phyloP scores from a whole-genome alignment of 2,888 invertebrate genomes.

The Eupeodes luniger region DNA sequence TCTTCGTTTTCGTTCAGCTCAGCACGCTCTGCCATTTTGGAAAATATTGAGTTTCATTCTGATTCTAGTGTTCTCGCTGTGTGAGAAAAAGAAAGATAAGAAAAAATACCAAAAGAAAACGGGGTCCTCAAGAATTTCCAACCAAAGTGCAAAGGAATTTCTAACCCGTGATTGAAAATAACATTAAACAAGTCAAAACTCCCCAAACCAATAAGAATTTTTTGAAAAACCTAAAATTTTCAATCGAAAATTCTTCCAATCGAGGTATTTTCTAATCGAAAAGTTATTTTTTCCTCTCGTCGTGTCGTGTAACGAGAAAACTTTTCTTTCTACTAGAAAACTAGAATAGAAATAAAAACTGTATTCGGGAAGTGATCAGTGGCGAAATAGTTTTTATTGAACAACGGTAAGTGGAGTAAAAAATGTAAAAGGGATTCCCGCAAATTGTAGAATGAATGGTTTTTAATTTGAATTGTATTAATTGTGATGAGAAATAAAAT shows the following conservation, averaged over 20 bases:
- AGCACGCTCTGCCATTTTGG: slow-evolving; percentile 73
- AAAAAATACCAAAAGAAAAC: slow-evolving; percentile 36
- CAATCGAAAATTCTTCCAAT: slow-evolving; percentile 30
- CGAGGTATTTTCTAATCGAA: slow-evolving; percentile 37
- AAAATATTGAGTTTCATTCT: slow-evolving; percentile 75
- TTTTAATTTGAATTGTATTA: background rate
- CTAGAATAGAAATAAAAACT: slow-evolving; percentile 26
- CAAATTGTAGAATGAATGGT: background rate
- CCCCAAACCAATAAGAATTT: background rate
- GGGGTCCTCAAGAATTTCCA: slow-evolving; percentile 49
- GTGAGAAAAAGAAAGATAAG: slow-evolving; percentile 59
- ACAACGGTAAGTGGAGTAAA: slow-evolving; percentile 74
- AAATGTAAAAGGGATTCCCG: slow-evolving; percentile 5
- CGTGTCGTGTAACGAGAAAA: slow-evolving; percentile 48
- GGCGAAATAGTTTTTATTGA: slow-evolving; percentile 50
- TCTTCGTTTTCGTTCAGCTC: slow-evolving; percentile 73
- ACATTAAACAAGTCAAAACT: background rate
- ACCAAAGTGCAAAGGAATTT: slow-evolving; percentile 66
- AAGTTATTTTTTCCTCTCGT: slow-evolving; percentile 30
- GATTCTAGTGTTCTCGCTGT: slow-evolving; percentile 51
- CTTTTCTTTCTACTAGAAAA: slow-evolving; percentile 10
- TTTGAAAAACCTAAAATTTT: slow-evolving; percentile 31
- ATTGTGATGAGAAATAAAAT: background rate
- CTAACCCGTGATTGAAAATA: slow-evolving; percentile 32
- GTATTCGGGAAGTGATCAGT: slow-evolving; percentile 48